Conservation (phyloP, 2,113 vertebrate species). For the Microtus ochrogaster region DNA sequence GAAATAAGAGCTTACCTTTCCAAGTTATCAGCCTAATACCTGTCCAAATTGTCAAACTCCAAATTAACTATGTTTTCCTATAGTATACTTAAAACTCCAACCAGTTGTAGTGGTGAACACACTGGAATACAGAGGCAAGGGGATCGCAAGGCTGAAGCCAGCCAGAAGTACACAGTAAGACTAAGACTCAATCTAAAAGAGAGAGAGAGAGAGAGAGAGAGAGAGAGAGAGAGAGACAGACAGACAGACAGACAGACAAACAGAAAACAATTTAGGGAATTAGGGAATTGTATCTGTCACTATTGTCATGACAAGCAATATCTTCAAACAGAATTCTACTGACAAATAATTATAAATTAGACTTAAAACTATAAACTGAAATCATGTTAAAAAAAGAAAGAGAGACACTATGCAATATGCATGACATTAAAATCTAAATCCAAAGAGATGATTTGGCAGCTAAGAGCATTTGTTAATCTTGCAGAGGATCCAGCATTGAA, state of each 20-base stretch:
- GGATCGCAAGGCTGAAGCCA: not conserved
- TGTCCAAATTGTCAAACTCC: not conserved
- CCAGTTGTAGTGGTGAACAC: not conserved
- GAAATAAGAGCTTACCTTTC: not conserved
- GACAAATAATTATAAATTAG: conserved; percentile 27
- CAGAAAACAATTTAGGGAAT: not conserved
- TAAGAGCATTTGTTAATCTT: not conserved
- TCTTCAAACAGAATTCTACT: conserved; percentile 37
- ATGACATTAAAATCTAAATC: not conserved
- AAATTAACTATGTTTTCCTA: not conserved
- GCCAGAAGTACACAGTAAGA: not conserved
- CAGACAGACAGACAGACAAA: not conserved
- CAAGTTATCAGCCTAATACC: not conserved
- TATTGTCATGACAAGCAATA: conserved; percentile 46
- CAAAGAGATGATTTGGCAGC: not conserved
- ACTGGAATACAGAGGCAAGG: not conserved
- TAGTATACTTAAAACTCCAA: not conserved
- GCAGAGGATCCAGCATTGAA: not conserved
- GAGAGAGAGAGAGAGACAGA: too few relatives aligned
- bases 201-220: too few relatives aligned
- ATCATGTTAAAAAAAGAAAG: not conserved
- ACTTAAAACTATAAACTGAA: too few relatives aligned
- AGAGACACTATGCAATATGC: not conserved
- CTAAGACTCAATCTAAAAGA: not conserved
- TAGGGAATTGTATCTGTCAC: not conserved